Evolutionary conservation across 2,113 vertebrate genomes (phyloP), one percentile per base, ranked within the genome.

Genomic region (Lathamus discolor): DNA sequence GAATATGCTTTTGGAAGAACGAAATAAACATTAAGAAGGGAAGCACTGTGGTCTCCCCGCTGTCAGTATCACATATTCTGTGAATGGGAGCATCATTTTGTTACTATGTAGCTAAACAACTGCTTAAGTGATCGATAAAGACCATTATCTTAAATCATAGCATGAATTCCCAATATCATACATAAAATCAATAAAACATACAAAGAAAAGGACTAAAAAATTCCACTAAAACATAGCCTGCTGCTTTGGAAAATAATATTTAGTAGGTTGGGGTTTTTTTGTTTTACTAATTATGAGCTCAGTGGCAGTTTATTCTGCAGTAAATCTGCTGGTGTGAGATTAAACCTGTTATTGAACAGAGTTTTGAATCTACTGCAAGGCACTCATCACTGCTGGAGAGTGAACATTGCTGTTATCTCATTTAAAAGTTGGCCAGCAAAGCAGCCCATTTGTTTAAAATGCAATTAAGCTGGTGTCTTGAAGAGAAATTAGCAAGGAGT

Each of bases 141-240:
- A 98, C 98, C 98, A 99, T 99, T 99, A 99, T 98, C 98, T 99
- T 99, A 99, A 99, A 99, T 99, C 99, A 99, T 98, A 96, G 98
- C 97, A 93, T 98, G 98, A 98, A 98, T 98, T 99, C 98, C 98
- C 98, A 99, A 99, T 99, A 99, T 99, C 98, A 98, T 98, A 99
- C 98, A 98, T 98, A 98, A 98, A 99, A 99, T 99, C 99, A 99
- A 99, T 99, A 99, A 98, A 97, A 97, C 96, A 97, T 98, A 98
- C 97, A 97, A 98, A 98, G 98, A 98, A 98, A 96, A 97, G 96
- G 92, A 97, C 98, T 98, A 98, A 98, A 98, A 98, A 98, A 98
- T 99, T 99, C 98, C 98, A 98, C 98, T 98, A 98, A 99, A 98
- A 98, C 98, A 98, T 97, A 98, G 98, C 98, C 98, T 98, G 98